Evolutionary conservation across 2,797 vertebrate species (phyloP), one percentile per base, ranked within the genome.

Genomic region (Sebastes kiyomatsui): DNA sequence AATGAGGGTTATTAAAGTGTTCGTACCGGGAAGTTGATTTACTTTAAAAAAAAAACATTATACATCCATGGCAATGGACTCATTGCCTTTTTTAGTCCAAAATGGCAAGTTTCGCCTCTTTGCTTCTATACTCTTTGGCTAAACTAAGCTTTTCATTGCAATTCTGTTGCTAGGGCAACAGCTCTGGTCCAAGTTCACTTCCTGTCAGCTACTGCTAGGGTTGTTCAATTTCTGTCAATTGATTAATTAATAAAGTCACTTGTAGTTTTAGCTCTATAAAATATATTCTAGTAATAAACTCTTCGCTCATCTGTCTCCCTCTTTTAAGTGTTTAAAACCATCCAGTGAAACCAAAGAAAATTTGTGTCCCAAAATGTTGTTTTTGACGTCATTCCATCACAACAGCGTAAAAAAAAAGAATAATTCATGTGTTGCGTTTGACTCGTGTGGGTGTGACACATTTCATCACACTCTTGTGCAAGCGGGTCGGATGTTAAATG

Each of bases 401-500:
- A 11, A 20, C 35, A 32, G 16, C 38, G 14, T 61, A 9, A 66
- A 71, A 58, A 56, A 56, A 38, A 71, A 46, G 0, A 59, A 46
- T 54, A 64, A 23, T 56, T 35, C 23, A 55, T 14, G 56, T 4
- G 27, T 81, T 81, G 68, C 49, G 28, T 58, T 58, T 67, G 66
- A 7, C 69, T 82, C 25, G 12, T 83, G 81, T 76, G 76, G 86
- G 73, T 12, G 73, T 76, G 75, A 85, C 78, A 54, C 0, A 4
- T 90, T 88, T 89, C 83, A 77, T 81, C 87, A 86, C 64, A 55
- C 42, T 82, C 61, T 80, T 83, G 80, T 75, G 69, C 30, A 83
- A 75, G 80, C 8, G 10, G 62, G 54, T 82, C 55, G 64, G 52
- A 74, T 67, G 84, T 62, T 67, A 59, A 61, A 67, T 52, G 76